These are phyloP conservation scores for Apoderus coryli DNA, from an alignment of 2,888 invertebrate species.

Conservation along the genomic window DNA sequence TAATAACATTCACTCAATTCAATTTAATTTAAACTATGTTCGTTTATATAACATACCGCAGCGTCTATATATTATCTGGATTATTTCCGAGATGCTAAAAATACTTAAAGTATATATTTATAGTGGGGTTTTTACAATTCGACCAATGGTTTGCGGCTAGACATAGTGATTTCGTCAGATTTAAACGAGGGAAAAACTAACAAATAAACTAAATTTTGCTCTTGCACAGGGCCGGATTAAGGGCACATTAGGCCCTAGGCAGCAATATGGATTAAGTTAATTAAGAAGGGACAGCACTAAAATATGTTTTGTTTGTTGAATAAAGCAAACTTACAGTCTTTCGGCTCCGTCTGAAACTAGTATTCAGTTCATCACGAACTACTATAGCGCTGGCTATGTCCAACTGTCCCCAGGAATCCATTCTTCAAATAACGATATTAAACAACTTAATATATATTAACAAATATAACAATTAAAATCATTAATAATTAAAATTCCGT, in stretches of 20 bases:
- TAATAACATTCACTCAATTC: conserved; percentile 2
- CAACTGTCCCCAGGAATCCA: conserved; percentile 64
- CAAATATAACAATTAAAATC: too few relatives aligned
- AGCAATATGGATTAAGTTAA: too few relatives aligned
- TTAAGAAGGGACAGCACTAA: too few relatives aligned
- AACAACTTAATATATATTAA: too few relatives aligned
- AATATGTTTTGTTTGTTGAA: background rate
- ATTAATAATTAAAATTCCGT: too few relatives aligned
- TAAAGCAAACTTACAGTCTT: conserved; percentile 26
- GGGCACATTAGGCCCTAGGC: too few relatives aligned
- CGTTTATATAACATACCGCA: background rate
- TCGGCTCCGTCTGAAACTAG: conserved; percentile 32
- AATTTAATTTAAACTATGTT: background rate
- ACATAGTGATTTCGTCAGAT: too few relatives aligned
- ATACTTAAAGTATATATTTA: background rate
- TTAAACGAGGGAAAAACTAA: too few relatives aligned
- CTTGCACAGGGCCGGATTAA: too few relatives aligned
- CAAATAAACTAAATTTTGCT: too few relatives aligned
- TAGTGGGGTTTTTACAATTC: background rate
- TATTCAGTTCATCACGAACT: conserved; percentile 44
- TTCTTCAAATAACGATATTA: conserved; percentile 23
- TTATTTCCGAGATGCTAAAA: background rate
- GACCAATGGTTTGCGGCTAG: too few relatives aligned
- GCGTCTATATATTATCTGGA: background rate
- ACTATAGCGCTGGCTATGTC: conserved; percentile 41